A percentile compares a stretch with the other conserved stretches of the same genome.
phyloP scores from a whole-genome alignment of 2,888 invertebrate species.

The Pseudococcus viburni region DNA sequence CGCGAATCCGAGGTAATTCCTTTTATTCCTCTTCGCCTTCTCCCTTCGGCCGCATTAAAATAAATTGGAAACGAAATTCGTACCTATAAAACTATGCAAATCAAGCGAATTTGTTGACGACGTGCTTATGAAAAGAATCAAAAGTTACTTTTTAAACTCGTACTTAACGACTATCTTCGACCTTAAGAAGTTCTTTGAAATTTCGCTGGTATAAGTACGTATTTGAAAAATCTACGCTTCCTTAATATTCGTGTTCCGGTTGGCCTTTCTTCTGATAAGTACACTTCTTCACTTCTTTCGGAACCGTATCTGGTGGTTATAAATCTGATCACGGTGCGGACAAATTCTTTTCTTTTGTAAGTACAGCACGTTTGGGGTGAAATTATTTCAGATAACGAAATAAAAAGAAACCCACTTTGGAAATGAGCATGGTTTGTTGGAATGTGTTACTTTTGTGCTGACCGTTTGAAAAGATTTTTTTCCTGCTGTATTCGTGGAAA shows the following conservation, averaged over 20 bases:
- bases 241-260: constrained; percentile 45
- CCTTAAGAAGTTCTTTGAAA: constrained; percentile 36
- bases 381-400: constrained; percentile 55
- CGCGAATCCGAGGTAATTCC: neutral
- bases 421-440: constrained; percentile 38
- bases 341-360: constrained; percentile 46
- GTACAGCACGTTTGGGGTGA: constrained; percentile 20
- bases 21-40: neutral
- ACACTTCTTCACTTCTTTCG: constrained; percentile 48
- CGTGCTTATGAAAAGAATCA: constrained; percentile 42
- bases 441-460: constrained; percentile 51
- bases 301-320: constrained; percentile 28
- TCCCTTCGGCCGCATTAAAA: neutral
- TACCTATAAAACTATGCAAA: constrained; percentile 17
- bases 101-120: constrained; percentile 38
- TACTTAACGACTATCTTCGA: constrained; percentile 28
- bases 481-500: constrained; percentile 15
- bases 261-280: constrained; percentile 22
- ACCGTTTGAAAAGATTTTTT: constrained; percentile 39
- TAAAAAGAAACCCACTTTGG: constrained; percentile 33
- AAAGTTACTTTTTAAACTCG: constrained; percentile 42
- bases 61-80: neutral
- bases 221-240: constrained; percentile 43
- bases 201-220: constrained; percentile 44
- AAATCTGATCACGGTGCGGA: constrained; percentile 49